phyloP scores from a whole-genome alignment of 1,140 invertebrate genomes.

The Leucophenga varia region DNA sequence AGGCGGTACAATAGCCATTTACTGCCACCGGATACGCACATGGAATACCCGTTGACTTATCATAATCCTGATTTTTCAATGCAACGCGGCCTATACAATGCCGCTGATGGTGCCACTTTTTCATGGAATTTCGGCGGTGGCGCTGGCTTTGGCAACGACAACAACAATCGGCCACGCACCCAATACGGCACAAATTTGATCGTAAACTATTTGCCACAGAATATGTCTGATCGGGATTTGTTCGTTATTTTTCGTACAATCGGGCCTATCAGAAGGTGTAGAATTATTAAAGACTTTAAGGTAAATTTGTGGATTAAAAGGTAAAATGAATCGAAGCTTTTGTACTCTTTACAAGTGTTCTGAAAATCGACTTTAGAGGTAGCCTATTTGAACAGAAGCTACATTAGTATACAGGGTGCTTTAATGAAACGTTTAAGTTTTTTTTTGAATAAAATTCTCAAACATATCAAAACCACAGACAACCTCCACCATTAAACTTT shows the following conservation, averaged over 20 bases:
- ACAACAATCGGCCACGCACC: neutral
- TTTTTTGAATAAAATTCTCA: neutral
- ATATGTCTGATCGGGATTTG: constrained; percentile 87
- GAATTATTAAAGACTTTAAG: constrained; percentile 90
- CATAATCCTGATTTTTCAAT: no score
- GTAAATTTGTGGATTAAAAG: no score
- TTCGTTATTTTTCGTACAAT: constrained; percentile 84
- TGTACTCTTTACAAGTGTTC: no score
- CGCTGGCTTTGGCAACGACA: neutral
- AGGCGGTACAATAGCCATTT: no score
- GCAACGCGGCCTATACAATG: constrained; percentile 20
- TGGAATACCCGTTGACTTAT: no score
- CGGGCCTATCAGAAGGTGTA: constrained; percentile 83
- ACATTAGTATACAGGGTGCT: neutral
- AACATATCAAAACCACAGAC: no score
- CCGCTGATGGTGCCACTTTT: constrained; percentile 12
- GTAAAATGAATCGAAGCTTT: no score
- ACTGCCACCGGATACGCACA: no score
- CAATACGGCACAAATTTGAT: constrained; percentile 78
- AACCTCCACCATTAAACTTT: no score
- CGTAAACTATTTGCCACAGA: constrained; percentile 94
- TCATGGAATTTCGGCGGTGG: no score
- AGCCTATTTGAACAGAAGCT: neutral
- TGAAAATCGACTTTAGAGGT: no score
- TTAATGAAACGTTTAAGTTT: neutral